Evolutionary conservation across 2,113 vertebrate genomes (phyloP), one percentile per base, ranked within the genome.

Genomic region (Micronycteris hirsuta): DNA sequence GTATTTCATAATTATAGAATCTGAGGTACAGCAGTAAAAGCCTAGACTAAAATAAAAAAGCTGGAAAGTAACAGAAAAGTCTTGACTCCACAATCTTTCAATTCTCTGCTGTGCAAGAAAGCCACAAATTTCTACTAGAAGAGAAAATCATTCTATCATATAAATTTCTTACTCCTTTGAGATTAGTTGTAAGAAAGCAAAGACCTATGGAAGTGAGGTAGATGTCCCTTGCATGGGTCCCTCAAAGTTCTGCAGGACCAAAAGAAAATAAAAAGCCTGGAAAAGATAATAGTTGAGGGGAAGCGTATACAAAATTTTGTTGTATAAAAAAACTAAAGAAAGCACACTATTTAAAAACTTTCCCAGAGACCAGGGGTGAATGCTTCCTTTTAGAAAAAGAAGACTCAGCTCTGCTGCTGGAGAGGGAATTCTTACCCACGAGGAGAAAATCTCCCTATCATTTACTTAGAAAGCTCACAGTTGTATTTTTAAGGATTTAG

Each of bases 301-400:
- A 78, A 11, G 45, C 67, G 71, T 56, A 82, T 54, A 76, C 33
- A 80, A 84, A 95, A 61, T 47, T 71, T 11, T 65, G 33, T 52
- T 87, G 3, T 45, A 78, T 78, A 86, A 17, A 83, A 83, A 93
- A 96, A 80, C 43, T 77, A 19, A 86, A 45, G 47, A 78, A 93
- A 49, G 52, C 8, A 70, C 16, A 91, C 33, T 61, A 45, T 43
- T 77, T 88, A 76, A 86, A 94, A 77, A 74, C 6, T 76, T 36
- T 70, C 41, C 52, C 33, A 87, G 12, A 85, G 52, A 36, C 41
- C 15, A 86, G 14, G 68, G 33, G 33, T 36, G 90, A 81, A 68
- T 70, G 31, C 56, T 80, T 95, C 56, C 71, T 85, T 87, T 96
- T 49, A 96, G 31, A 91, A 86, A 76, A 67, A 54, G 63, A 2